A percentile compares a stretch with the other conserved stretches of the same genome.
phyloP scores from a whole-genome alignment of 2,113 vertebrate species.

The Theropithecus gelada region DNA sequence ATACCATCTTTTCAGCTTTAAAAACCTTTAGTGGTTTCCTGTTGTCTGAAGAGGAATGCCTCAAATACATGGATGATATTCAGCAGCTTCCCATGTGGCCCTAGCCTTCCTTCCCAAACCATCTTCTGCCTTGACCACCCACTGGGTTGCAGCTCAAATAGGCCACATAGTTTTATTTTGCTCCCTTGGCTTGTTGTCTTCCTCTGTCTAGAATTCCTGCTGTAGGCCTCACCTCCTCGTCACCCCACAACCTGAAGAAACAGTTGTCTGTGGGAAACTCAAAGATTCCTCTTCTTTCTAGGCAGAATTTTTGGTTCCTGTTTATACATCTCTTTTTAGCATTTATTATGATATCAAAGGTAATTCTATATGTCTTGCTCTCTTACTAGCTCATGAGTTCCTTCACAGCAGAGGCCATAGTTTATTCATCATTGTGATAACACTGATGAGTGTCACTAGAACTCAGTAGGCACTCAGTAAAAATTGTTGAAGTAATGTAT shows the following conservation, averaged over 20 bases:
- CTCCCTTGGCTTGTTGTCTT: background rate
- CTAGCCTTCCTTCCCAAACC: background rate
- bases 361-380: background rate
- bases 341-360: background rate
- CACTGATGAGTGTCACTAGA: background rate
- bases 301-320: background rate
- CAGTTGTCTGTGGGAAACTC: background rate
- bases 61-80: background rate
- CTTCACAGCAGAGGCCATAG: background rate
- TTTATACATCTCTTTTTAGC: background rate
- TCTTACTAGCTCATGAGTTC: background rate
- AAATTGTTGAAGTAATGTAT: conserved; percentile 18
- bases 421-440: background rate
- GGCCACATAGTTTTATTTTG: background rate
- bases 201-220: background rate
- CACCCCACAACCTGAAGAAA: background rate
- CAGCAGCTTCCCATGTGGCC: background rate
- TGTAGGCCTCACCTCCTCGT: background rate
- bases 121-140: background rate
- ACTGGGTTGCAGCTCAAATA: background rate
- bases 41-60: background rate
- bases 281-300: background rate
- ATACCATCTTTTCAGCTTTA: background rate
- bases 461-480: background rate
- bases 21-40: background rate